Conservation (phyloP, 2,888 invertebrate species). For the Arge pagana region DNA sequence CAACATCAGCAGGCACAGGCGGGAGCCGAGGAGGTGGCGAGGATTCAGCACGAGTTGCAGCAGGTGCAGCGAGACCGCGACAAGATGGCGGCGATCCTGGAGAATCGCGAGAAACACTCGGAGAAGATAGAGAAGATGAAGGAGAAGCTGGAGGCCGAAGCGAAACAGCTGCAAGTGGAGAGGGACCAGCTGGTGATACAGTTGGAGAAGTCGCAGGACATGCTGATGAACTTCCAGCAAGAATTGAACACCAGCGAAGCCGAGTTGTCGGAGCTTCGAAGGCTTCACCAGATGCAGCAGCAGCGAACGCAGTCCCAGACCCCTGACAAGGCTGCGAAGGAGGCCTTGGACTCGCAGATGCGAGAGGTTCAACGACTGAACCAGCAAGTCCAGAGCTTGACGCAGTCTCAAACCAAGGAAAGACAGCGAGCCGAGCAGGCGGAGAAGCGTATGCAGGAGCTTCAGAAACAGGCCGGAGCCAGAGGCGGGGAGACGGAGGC, state of each 20-base stretch:
- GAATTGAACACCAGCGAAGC: slow-evolving; percentile 83
- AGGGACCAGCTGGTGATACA: slow-evolving; percentile 86
- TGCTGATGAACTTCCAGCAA: slow-evolving; percentile 91
- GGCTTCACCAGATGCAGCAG: slow-evolving; percentile 63
- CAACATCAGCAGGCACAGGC: slow-evolving; percentile 68
- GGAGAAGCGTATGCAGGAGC: slow-evolving; percentile 75
- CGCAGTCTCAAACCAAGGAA: slow-evolving; percentile 59
- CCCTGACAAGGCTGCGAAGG: slow-evolving; percentile 72
- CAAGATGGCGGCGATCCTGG: slow-evolving; percentile 77
- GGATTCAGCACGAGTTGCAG: slow-evolving; percentile 75
- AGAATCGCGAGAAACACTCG: slow-evolving; percentile 78
- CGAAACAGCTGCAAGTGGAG: slow-evolving; percentile 84
- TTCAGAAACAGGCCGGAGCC: slow-evolving; percentile 49
- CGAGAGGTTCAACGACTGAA: slow-evolving; percentile 72
- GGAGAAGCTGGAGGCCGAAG: slow-evolving; percentile 81
- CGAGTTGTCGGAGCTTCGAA: slow-evolving; percentile 78
- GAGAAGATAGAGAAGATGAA: slow-evolving; percentile 85
- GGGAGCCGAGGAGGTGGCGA: slow-evolving; percentile 73
- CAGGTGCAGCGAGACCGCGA: slow-evolving; percentile 74
- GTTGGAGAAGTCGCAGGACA: slow-evolving; percentile 90
- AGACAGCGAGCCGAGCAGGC: slow-evolving; percentile 74
- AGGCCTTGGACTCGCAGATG: slow-evolving; percentile 72
- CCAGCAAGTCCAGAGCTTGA: slow-evolving; percentile 68
- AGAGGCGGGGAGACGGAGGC: slow-evolving; percentile 66
- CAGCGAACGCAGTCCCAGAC: slow-evolving; percentile 74